These are phyloP conservation scores for Ophthalmolycus amberensis DNA, from an alignment of 2,113 vertebrate species.

Conservation along the genomic window DNA sequence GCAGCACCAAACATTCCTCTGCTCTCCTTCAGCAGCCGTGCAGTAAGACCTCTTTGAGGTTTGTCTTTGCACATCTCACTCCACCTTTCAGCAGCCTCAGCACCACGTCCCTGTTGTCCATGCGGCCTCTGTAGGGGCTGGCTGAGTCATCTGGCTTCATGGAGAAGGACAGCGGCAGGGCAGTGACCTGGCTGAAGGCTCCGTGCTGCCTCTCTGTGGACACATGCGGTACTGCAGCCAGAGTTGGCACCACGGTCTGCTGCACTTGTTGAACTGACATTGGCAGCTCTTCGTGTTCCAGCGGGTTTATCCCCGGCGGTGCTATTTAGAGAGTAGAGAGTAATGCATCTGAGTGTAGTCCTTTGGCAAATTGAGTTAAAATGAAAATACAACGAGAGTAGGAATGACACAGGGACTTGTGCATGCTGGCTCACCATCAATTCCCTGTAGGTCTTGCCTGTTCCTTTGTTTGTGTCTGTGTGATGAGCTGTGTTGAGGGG, in stretches of 20 bases:
- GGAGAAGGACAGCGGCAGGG: conserved; percentile 59
- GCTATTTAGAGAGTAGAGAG: conserved; percentile 58
- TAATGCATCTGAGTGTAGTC: not conserved
- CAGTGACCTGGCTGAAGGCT: conserved; percentile 68
- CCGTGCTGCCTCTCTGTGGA: conserved; percentile 57
- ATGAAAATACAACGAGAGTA: not conserved
- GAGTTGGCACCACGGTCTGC: not conserved
- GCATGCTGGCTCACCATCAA: conserved; percentile 72
- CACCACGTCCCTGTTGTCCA: conserved; percentile 73
- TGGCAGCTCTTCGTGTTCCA: conserved; percentile 80
- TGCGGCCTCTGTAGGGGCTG: conserved; percentile 69
- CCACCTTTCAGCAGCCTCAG: conserved; percentile 80
- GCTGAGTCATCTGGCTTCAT: conserved; percentile 35
- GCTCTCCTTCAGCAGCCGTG: not conserved
- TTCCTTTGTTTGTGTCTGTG: conserved; percentile 22
- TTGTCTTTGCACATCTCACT: not conserved
- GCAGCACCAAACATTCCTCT: not conserved
- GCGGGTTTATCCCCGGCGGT: conserved; percentile 78
- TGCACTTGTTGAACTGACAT: conserved; percentile 65
- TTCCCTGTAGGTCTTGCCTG: conserved; percentile 69
- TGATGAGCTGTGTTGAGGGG: not conserved
- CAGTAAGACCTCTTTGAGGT: not conserved
- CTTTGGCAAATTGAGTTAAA: not conserved
- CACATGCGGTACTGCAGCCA: conserved; percentile 23
- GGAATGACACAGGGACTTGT: not conserved